phyloP scores from a whole-genome alignment of 2,113 vertebrate genomes.

The Sphaerodactylus townsendi region DNA sequence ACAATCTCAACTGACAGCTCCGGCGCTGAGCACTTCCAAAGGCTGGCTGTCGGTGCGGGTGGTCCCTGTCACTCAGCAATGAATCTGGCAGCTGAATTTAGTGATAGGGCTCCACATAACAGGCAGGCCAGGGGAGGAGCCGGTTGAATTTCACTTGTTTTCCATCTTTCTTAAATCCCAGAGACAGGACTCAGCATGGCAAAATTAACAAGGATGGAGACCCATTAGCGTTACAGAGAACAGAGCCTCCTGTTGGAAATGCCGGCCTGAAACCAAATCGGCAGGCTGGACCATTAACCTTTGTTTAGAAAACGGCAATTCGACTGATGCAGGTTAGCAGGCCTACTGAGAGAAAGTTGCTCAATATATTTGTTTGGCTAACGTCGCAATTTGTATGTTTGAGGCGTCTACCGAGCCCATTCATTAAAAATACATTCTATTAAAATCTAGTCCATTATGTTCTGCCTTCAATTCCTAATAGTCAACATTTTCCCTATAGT shows the following conservation, averaged over 20 bases:
- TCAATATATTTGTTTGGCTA: too few species aligned
- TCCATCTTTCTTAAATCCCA: conserved; percentile 46
- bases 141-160: conserved; percentile 62
- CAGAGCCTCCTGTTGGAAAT: conserved; percentile 7
- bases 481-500: too few species aligned
- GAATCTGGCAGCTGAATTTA: conserved; percentile 67
- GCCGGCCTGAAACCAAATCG: neutral
- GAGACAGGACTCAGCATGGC: neutral
- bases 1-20: conserved; percentile 53
- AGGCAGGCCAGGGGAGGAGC: conserved; percentile 24
- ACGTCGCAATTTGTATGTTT: too few species aligned
- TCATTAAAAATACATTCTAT: too few species aligned
- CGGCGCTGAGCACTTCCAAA: conserved; percentile 32
- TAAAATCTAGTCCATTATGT: too few species aligned
- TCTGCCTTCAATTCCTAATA: too few species aligned
- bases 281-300: too few species aligned
- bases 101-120: neutral
- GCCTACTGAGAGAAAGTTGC: neutral
- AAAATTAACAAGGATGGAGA: neutral
- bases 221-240: neutral
- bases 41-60: conserved; percentile 67
- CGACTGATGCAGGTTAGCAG: neutral
- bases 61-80: conserved; percentile 54
- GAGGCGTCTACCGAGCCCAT: too few species aligned
- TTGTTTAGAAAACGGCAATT: neutral